Conservation (phyloP, 2,888 invertebrate genomes). For the Leptodirus hochenwartii region DNA sequence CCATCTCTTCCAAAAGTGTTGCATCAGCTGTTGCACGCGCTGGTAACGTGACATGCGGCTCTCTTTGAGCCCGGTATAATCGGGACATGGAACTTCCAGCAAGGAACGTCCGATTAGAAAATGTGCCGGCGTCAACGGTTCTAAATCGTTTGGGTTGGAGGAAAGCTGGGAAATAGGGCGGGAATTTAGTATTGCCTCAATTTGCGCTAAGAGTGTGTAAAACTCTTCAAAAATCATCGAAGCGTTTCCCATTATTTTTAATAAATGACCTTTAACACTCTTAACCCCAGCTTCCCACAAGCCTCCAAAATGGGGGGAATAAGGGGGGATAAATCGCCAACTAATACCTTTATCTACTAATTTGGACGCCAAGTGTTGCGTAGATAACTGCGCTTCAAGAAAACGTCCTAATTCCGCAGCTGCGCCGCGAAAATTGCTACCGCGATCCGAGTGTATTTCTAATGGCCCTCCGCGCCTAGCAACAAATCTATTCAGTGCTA, state of each 20-base stretch:
- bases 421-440: constrained; percentile 13
- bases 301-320: constrained; percentile 9
- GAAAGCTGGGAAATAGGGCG: constrained; percentile 9
- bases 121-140: constrained; percentile 8
- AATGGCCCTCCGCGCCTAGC: constrained; percentile 6
- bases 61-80: too few relatives aligned
- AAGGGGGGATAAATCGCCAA: constrained; percentile 4
- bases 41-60: too few relatives aligned
- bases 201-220: constrained; percentile 5
- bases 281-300: constrained; percentile 10
- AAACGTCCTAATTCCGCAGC: constrained; percentile 5
- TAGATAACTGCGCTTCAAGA: too few relatives aligned
- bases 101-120: too few relatives aligned
- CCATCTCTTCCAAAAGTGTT: too few relatives aligned
- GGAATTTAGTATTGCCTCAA: constrained; percentile 8
- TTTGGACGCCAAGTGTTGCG: too few relatives aligned
- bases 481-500: constrained; percentile 6
- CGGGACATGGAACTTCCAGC: too few relatives aligned
- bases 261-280: constrained; percentile 8
- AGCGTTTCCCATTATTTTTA: constrained; percentile 4
- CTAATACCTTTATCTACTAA: not conserved
- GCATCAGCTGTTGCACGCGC: too few relatives aligned
- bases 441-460: constrained; percentile 9
- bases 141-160: constrained; percentile 7
- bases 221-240: constrained; percentile 8